Conservation (phyloP, 2,888 invertebrate genomes). For the Macaria notata region DNA sequence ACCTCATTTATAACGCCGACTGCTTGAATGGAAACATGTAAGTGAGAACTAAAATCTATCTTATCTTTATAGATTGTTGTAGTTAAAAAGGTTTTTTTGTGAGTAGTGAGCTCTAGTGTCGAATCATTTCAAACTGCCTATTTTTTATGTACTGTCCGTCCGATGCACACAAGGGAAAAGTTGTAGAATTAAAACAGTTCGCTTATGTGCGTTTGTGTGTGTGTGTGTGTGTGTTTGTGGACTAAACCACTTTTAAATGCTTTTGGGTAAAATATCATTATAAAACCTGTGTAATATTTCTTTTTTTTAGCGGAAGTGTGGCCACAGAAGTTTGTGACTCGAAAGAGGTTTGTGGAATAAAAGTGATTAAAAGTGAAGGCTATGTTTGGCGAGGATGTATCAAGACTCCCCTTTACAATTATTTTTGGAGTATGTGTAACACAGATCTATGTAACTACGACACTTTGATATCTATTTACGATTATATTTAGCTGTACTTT, state of each 20-base stretch:
- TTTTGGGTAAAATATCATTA: too few species aligned
- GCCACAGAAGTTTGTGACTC: constrained; percentile 51
- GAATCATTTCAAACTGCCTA: too few species aligned
- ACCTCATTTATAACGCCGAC: constrained; percentile 42
- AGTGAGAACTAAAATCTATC: constrained; percentile 33
- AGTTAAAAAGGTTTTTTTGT: too few species aligned
- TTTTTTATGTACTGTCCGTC: too few species aligned
- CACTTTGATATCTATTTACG: constrained; percentile 47
- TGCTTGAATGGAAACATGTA: constrained; percentile 67
- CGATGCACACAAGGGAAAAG: too few species aligned
- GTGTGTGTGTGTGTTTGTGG: too few species aligned
- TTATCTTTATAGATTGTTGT: too few species aligned
- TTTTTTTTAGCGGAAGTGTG: constrained; percentile 48
- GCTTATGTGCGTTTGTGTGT: too few species aligned
- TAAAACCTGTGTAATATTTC: too few species aligned
- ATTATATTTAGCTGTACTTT: constrained; percentile 21
- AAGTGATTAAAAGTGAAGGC: constrained; percentile 50
- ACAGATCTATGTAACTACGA: constrained; percentile 62
- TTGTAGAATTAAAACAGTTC: too few species aligned
- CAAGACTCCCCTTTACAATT: constrained; percentile 58
- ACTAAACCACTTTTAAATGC: too few species aligned
- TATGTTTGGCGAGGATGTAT: constrained; percentile 70
- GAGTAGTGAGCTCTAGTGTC: too few species aligned
- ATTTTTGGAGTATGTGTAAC: constrained; percentile 61
- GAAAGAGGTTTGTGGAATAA: constrained; percentile 63